Conservation (phyloP, 2,888 invertebrate species). For the Palloptera scutellata region DNA sequence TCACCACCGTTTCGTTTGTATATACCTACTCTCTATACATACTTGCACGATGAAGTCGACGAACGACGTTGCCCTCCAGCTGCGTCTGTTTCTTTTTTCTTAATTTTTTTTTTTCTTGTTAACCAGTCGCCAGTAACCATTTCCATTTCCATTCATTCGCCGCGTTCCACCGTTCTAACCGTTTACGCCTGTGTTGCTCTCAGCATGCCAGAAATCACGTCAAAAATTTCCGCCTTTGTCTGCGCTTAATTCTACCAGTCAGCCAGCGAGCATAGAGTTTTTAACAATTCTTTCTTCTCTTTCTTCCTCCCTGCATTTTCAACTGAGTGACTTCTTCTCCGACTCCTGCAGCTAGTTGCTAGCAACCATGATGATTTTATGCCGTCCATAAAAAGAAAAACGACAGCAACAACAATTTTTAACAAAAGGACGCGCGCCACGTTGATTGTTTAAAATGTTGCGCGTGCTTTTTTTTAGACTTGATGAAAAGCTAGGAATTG, state of each 20-base stretch:
- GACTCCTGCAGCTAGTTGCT: too few species aligned
- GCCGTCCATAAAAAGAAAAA: too few species aligned
- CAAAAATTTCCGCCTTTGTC: slow-evolving; percentile 58
- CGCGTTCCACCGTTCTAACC: not conserved
- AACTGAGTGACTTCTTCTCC: too few species aligned
- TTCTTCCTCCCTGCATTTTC: too few species aligned
- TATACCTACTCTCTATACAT: not conserved
- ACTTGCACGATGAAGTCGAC: not conserved
- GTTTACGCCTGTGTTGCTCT: slow-evolving; percentile 30
- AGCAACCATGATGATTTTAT: too few species aligned
- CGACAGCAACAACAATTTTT: too few species aligned
- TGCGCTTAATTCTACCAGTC: slow-evolving; percentile 28
- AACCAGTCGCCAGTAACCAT: slow-evolving; percentile 42
- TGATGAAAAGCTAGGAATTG: too few species aligned
- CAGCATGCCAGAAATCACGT: slow-evolving; percentile 53
- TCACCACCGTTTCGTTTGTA: not conserved
- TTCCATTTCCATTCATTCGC: slow-evolving; percentile 10
- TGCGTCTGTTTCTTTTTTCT: slow-evolving; percentile 40
- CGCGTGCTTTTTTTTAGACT: too few species aligned
- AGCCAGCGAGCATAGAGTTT: too few species aligned
- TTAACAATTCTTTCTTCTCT: too few species aligned
- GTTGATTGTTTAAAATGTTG: too few species aligned
- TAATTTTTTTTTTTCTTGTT: slow-evolving; percentile 4
- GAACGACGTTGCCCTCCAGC: slow-evolving; percentile 39
- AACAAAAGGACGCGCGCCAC: too few species aligned